Base-by-base conservation (phyloP, 2,888 invertebrate species). In the Pemphredon lugubris region DNA sequence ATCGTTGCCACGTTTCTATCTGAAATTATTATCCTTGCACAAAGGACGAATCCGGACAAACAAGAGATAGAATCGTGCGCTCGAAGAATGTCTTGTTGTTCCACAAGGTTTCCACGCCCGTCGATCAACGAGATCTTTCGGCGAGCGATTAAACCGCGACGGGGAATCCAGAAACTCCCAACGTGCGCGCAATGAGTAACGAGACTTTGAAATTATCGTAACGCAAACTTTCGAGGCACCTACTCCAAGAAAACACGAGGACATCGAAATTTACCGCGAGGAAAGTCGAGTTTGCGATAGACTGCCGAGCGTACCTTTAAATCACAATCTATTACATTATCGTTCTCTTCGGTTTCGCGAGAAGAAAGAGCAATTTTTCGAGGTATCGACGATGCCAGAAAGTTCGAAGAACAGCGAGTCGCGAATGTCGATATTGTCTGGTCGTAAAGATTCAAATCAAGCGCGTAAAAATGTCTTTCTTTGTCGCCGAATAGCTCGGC, bases 121-220 rank as follows among this genome's bases (percentile, higher is more conserved):
- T n/a, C 37, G 37, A 11, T 37, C 37, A n/a, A 1, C n/a, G 4
- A 13, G n/a, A 37, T 37, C 13, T 37, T 4, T 13, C n/a, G n/a
- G n/a, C n/a, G 37, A 37, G 37, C n/a, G n/a, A 4, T 11, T 13
- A 37, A 37, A n/a, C n/a, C 37, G 37, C n/a, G 13, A n/a, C 9
- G n/a, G 11, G n/a, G 13, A 37, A 13, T n/a, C 37, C 3, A 37
- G 37, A 6, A 37, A 13, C 37, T 37, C n/a, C n/a, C 13, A 4
- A 9, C 4, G 13, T 37, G 37, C 3, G 37, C 37, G n/a, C 11
- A 4, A 9, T 37, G 45, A 45, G 23, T 13, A 45, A 45, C 20
- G 45, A 16, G 13, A 45, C 21, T 45, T 45, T 6, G 45, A 23
- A 23, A 45, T 45, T 45, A 45, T 23, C 23, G 45, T 45, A 23